A percentile compares a stretch with the other conserved stretches of the same genome.
phyloP scores from a whole-genome alignment of 1,140 invertebrate species.

The Drosophila pachea region DNA sequence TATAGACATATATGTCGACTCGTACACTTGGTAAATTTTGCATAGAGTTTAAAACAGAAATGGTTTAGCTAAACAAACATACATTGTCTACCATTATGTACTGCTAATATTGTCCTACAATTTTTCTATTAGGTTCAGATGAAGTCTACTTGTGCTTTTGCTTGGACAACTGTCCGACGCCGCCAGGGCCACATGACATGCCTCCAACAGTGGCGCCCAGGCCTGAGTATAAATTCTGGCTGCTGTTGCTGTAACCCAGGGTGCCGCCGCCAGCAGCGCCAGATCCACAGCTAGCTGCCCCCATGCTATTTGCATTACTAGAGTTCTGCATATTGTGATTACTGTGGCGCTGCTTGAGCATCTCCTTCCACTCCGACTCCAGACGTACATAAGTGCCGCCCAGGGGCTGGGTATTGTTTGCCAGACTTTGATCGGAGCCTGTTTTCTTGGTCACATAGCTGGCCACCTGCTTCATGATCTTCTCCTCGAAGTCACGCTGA shows the following conservation, averaged over 20 bases:
- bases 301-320: slow-evolving; percentile 9
- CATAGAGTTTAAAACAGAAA: slow-evolving; percentile 8
- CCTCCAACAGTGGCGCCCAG: slow-evolving; percentile 24
- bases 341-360: slow-evolving; percentile 70
- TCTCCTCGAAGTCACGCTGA: slow-evolving; percentile 89
- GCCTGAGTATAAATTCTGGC: slow-evolving; percentile 15
- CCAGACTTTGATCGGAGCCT: slow-evolving; percentile 58
- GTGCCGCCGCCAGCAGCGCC: background rate
- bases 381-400: slow-evolving; percentile 86
- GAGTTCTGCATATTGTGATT: slow-evolving; percentile 43
- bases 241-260: slow-evolving; percentile 39
- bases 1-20: background rate
- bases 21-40: slow-evolving; percentile 1
- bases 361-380: slow-evolving; percentile 87
- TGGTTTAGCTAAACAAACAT: slow-evolving; percentile 28
- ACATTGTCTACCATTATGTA: slow-evolving; percentile 28
- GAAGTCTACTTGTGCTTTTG: slow-evolving; percentile 67
- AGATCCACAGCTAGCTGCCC: background rate
- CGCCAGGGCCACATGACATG: slow-evolving; percentile 27
- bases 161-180: slow-evolving; percentile 50
- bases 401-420: slow-evolving; percentile 61
- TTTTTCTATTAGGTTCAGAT: background rate
- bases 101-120: slow-evolving; percentile 1
- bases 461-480: slow-evolving; percentile 84
- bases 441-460: slow-evolving; percentile 81